Evolutionary conservation across 2,113 vertebrate species (phyloP), one percentile per base, ranked within the genome.

Genomic region (Petroica traversi): DNA sequence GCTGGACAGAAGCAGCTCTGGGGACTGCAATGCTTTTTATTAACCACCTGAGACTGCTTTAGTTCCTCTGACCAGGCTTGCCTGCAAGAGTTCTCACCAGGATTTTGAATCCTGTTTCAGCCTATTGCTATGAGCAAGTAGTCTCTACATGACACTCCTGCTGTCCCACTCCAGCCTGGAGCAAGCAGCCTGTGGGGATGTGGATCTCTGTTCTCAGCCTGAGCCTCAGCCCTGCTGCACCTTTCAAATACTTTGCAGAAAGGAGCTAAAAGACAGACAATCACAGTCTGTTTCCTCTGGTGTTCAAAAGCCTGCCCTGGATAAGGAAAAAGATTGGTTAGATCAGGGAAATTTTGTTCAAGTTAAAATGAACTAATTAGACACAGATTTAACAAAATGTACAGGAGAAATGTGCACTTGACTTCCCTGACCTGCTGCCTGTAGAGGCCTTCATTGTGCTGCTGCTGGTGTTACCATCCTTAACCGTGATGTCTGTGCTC

Each of bases 91-190:
- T 46, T 57, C 17, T 62, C 64, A 45, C 11, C 9, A 18, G 14
- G 64, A 62, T n/a, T 62, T 43, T 51, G n/a, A 61, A 62, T 33
- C 25, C 33, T 29, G 4, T 41, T 85, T 82, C 66, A 45, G 46
- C 13, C 31, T 78, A 31, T 51, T 73, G 8, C 63, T 57, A 73
- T 18, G 16, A 55, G 14, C 3, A 19, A 68, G 29, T 36, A 22
- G 43, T 51, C 55, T 33, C 28, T 54, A 6, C 2, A 0, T 18
- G 24, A 51, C 17, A 5, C 8, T 18, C 9, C 16, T 6, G 2
- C 26, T 76, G 49, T 49, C 19, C 36, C 2, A 0, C 29, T 67
- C 40, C 54, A 80, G 26, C 34, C 62, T 40, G 55, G 45, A 80
- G 40, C 10, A 43, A n/a, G 28, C 17, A 38, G 2, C 71, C 36